These are phyloP conservation scores for Drosophila malerkotliana DNA, from an alignment of 1,140 invertebrate species.

Conservation along the genomic window DNA sequence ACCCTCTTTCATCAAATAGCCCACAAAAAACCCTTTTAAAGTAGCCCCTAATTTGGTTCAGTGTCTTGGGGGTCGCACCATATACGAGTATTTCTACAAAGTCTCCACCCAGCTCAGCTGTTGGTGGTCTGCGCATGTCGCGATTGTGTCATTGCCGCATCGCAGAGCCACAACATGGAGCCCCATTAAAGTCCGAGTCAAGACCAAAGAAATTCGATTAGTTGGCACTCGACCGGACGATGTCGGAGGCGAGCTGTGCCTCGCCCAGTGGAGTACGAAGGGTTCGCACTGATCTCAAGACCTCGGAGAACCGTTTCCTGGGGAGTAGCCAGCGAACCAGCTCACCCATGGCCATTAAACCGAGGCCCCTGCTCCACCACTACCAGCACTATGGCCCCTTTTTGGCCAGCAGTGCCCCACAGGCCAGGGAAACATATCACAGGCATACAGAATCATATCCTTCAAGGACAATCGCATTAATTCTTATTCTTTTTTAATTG, in stretches of 20 bases:
- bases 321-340: constrained; percentile 34
- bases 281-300: constrained; percentile 81
- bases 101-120: constrained; percentile 74
- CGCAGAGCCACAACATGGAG: constrained; percentile 22
- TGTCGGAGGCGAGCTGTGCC: constrained; percentile 27
- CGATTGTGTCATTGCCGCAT: constrained; percentile 76
- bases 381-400: constrained; percentile 31
- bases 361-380: constrained; percentile 28
- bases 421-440: constrained; percentile 65
- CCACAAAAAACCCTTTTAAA: not conserved
- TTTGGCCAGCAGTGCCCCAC: constrained; percentile 67
- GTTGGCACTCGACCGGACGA: constrained; percentile 17
- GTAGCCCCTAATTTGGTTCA: not conserved
- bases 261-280: constrained; percentile 84
- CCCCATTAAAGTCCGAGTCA: constrained; percentile 3
- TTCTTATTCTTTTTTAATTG: constrained; percentile 8
- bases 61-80: constrained; percentile 13
- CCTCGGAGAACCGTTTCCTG: constrained; percentile 77
- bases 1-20: not conserved
- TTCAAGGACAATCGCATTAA: not conserved
- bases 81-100: constrained; percentile 30
- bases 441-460: constrained; percentile 36
- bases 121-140: constrained; percentile 72
- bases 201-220: constrained; percentile 40
- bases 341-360: constrained; percentile 67